Conservation (phyloP, 2,888 invertebrate genomes). For the Amiota communis region DNA sequence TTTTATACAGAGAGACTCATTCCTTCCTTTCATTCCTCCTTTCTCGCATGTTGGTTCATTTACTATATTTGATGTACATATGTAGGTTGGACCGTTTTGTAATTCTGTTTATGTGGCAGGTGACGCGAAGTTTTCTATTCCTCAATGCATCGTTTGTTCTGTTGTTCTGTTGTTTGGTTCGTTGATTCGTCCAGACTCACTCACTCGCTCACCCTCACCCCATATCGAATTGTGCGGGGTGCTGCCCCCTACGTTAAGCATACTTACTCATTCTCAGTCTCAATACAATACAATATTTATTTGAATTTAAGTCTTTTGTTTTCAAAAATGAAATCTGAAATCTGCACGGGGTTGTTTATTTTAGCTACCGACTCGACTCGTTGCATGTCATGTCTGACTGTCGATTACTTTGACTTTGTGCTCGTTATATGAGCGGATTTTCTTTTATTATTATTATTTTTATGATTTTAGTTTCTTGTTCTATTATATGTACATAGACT, state of each 20-base stretch:
- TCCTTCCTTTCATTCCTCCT: slow-evolving; percentile 19
- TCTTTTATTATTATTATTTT: slow-evolving; percentile 14
- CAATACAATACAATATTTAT: slow-evolving; percentile 59
- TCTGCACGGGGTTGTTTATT: slow-evolving; percentile 65
- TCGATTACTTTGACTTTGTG: slow-evolving; percentile 48
- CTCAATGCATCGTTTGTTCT: slow-evolving; percentile 37
- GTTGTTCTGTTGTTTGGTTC: slow-evolving; percentile 4
- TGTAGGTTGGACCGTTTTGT: slow-evolving; percentile 44
- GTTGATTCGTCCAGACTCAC: slow-evolving; percentile 17
- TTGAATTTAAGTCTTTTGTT: slow-evolving; percentile 68
- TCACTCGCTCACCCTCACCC: slow-evolving; percentile 57
- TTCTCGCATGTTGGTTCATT: slow-evolving; percentile 25
- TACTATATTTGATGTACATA: neutral
- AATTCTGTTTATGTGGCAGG: slow-evolving; percentile 71
- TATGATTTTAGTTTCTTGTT: slow-evolving; percentile 10
- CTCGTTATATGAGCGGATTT: slow-evolving; percentile 7
- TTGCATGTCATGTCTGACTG: slow-evolving; percentile 1
- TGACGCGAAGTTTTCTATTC: slow-evolving; percentile 74
- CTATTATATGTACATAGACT: neutral
- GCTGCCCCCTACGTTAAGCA: slow-evolving; percentile 58
- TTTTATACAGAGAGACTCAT: slow-evolving; percentile 31
- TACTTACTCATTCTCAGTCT: slow-evolving; percentile 25
- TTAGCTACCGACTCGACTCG: slow-evolving; percentile 46
- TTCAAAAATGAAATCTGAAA: slow-evolving; percentile 54
- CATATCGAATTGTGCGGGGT: slow-evolving; percentile 68